phyloP scores from a whole-genome alignment of 37 sponge, comb jelly and placozoan species.

The Hexactinellida sp. region DNA sequence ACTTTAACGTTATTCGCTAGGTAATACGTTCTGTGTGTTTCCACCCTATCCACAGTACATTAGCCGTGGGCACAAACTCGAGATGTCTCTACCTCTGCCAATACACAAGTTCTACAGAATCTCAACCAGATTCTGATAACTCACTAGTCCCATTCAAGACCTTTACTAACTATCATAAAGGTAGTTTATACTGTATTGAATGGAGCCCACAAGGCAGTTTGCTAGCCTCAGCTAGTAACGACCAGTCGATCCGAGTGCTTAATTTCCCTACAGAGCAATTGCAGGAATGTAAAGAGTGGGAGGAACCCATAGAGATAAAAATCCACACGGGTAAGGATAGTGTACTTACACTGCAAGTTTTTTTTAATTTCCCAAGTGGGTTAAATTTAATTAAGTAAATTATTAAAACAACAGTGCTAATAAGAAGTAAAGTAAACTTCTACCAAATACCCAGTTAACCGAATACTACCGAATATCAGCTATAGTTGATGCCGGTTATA shows the following conservation, averaged over 20 bases:
- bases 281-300: not conserved
- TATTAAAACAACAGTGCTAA: no score
- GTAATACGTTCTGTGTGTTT: slow-evolving; percentile 65
- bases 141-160: not conserved
- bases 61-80: slow-evolving; percentile 89
- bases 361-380: not conserved
- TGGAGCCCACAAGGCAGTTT: slow-evolving; percentile 49
- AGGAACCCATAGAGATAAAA: not conserved
- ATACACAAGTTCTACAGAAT: not conserved
- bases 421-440: no score
- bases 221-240: slow-evolving; percentile 87
- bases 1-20: not conserved
- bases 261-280: not conserved
- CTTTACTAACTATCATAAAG: slow-evolving; percentile 49
- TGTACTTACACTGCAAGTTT: not conserved
- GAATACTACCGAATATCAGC: no score
- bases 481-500: not conserved
- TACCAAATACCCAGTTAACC: no score
- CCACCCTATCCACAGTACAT: slow-evolving; percentile 34
- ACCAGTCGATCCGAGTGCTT: slow-evolving; percentile 51
- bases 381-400: not conserved
- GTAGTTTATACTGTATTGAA: slow-evolving; percentile 80
- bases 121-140: not conserved
- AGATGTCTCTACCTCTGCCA: slow-evolving; percentile 47
- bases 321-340: not conserved